These are phyloP conservation scores for Erythrocercus mccallii DNA, from an alignment of 2,113 vertebrate genomes.

Conservation along the genomic window DNA sequence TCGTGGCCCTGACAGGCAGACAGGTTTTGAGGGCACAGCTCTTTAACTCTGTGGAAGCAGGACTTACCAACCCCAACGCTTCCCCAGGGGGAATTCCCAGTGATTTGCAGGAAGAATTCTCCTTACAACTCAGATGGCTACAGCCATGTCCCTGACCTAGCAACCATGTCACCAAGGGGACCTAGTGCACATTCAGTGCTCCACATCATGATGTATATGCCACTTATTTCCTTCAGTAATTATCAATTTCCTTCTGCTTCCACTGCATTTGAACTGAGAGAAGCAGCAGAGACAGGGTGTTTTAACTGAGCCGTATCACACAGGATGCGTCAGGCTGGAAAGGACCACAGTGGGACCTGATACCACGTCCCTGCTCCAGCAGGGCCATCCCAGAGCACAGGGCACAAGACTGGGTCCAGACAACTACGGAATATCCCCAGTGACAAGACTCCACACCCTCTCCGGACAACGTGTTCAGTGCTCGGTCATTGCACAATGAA, in stretches of 20 bases:
- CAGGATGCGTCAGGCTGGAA: not conserved
- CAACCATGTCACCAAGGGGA: not conserved
- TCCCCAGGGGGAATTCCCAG: not conserved
- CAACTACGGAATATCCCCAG: not conserved
- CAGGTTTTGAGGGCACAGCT: not conserved
- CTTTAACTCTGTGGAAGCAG: not conserved
- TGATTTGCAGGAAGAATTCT: not conserved
- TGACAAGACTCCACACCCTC: not conserved
- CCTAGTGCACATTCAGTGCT: not conserved
- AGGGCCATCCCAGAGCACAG: not conserved
- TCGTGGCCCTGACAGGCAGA: fast-evolving
- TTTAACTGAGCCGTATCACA: not conserved
- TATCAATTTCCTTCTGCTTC: not conserved
- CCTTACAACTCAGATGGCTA: not conserved
- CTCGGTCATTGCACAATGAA: not conserved
- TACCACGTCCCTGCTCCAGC: not conserved
- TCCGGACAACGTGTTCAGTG: not conserved
- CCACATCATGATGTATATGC: fast-evolving
- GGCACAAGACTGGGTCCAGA: not conserved
- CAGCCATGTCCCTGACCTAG: not conserved
- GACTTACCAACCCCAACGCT: not conserved
- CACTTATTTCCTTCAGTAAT: not conserved
- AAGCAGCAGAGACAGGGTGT: not conserved
- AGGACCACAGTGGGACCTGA: not conserved
- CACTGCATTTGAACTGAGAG: not conserved